Base-by-base conservation (phyloP, 1,140 invertebrate genomes). In the Platorchestia sp. region DNA sequence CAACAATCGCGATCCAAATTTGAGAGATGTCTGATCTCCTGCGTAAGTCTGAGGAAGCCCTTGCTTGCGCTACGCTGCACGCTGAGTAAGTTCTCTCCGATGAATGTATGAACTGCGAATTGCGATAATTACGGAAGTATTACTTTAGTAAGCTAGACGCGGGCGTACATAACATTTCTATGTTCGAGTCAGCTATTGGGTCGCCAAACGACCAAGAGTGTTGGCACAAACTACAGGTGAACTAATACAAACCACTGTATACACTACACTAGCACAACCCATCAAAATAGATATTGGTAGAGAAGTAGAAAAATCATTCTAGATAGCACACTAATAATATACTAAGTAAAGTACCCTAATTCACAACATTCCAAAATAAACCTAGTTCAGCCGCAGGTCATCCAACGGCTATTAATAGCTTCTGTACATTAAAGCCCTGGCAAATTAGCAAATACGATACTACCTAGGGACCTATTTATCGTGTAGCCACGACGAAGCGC, bases 181-280 rank as follows among this genome's bases (percentile, higher is more conserved):
- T 89, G 87, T 27, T 42, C 41, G 0, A 89, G 41, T 89, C 16
- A 89, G n/a, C n/a, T 44, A 42, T 44, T 41, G 87, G 1, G 59
- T 75, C 59, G 41, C 36, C 43, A 16, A 43, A 14, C n/a, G n/a
- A n/a, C 16, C 87, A 89, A 22, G n/a, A 89, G 87, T 89, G 36
- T 89, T 89, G 41, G n/a, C 41, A 44, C 87, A 14, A 89, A 89
- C 41, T 42, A 89, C 27, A 41, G 43, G n/a, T 44, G 10, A 89
- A 89, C 87, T 41, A 89, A 89, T 42, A 89, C n/a, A 89, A 89
- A 89, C n/a, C n/a, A 44, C n/a, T 19, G 43, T 89, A 89, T 44
- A 42, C 87, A 89, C 87, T 89, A 89, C 41, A 14, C 87, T 89
- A 89, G 87, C 87, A 89, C 87, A 89, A 89, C 87, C 87, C 87